These are phyloP conservation scores for Lacerta agilis DNA, from an alignment of 2,797 vertebrate species.

Conservation along the genomic window DNA sequence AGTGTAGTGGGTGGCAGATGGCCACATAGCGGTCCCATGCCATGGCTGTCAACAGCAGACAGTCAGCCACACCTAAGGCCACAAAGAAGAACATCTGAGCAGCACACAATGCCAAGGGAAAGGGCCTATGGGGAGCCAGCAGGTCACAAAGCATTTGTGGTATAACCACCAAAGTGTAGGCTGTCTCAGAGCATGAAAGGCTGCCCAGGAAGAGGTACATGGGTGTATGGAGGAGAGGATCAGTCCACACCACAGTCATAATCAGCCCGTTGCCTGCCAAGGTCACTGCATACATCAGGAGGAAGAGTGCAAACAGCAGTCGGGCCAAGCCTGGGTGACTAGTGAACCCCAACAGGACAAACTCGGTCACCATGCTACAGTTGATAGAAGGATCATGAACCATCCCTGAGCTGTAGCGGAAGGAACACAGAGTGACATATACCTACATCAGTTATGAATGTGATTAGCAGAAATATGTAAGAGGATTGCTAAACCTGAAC, in stretches of 20 bases:
- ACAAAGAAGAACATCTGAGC: slow-evolving; percentile 47
- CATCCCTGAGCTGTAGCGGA: background rate
- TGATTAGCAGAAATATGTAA: background rate
- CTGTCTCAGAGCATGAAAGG: slow-evolving; percentile 33
- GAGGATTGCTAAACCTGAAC: no score
- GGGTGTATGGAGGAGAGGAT: slow-evolving; percentile 25
- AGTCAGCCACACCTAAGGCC: slow-evolving; percentile 37
- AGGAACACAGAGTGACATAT: background rate
- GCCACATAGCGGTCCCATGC: slow-evolving; percentile 34
- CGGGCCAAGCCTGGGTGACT: slow-evolving; percentile 5
- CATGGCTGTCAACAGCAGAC: slow-evolving; percentile 43
- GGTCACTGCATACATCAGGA: background rate
- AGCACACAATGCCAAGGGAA: slow-evolving; percentile 36
- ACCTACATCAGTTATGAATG: background rate
- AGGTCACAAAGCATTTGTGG: slow-evolving; percentile 42
- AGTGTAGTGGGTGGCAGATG: no score
- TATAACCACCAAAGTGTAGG: slow-evolving; percentile 17
- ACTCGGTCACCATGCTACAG: slow-evolving; percentile 11
- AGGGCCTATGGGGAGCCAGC: slow-evolving; percentile 3
- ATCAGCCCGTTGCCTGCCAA: slow-evolving; percentile 32
- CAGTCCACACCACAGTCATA: slow-evolving; percentile 6
- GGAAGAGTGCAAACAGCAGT: slow-evolving; percentile 13
- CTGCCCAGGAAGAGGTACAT: slow-evolving; percentile 46
- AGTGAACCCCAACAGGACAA: slow-evolving; percentile 28
- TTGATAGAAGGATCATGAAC: background rate